Percentiles rank a stretch among this genome's conserved stretches.
Conservation (phyloP, 1,140 invertebrate species). For the Pygmarrhopalites habei region DNA sequence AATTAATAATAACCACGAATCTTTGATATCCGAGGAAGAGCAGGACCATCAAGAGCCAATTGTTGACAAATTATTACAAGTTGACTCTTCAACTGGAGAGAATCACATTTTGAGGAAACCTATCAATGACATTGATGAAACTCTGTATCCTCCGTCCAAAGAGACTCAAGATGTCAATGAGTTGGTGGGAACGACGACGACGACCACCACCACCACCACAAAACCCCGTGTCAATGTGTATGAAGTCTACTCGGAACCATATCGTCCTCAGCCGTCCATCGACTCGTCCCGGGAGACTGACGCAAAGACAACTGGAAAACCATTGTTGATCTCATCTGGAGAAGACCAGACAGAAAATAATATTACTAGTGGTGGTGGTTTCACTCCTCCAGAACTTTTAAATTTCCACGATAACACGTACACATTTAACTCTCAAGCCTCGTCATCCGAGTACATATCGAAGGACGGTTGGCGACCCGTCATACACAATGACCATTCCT, state of each 20-base stretch:
- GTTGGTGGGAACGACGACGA: neutral
- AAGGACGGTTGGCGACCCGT: slow-evolving; percentile 38
- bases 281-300: neutral
- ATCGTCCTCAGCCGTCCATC: neutral
- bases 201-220: neutral
- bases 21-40: neutral
- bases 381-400: slow-evolving; percentile 25
- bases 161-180: neutral
- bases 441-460: slow-evolving; percentile 15
- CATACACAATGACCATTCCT: slow-evolving; percentile 16
- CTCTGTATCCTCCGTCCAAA: neutral
- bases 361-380: slow-evolving; percentile 15
- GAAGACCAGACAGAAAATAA: neutral
- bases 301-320: neutral
- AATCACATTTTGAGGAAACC: slow-evolving; percentile 10
- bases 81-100: neutral
- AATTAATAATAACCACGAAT: neutral
- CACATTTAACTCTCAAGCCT: slow-evolving; percentile 14
- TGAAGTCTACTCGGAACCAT: slow-evolving; percentile 19
- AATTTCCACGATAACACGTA: slow-evolving; percentile 33
- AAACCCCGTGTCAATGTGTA: neutral
- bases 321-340: neutral
- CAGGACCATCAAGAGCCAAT: too few species aligned
- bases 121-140: neutral
- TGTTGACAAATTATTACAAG: too few species aligned